These are phyloP conservation scores for Parnassius apollo DNA, from an alignment of 2,888 invertebrate genomes.

Conservation along the genomic window DNA sequence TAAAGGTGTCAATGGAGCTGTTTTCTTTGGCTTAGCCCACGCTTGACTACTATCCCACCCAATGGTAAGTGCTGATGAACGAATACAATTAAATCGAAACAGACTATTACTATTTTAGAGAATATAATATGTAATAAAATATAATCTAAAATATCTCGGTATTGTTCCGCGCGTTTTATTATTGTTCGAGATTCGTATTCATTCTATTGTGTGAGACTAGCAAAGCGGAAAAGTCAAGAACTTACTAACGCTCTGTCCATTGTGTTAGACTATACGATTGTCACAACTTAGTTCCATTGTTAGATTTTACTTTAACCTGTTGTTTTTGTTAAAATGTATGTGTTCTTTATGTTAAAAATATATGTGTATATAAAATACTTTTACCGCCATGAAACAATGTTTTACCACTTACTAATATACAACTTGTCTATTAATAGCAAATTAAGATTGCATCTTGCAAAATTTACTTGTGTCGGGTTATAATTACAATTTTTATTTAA, in stretches of 20 bases:
- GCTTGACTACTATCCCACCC: too few relatives aligned
- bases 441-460: too few relatives aligned
- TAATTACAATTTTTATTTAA: too few relatives aligned
- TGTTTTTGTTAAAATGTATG: not conserved
- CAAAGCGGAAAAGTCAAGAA: conserved; percentile 22
- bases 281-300: conserved; percentile 19
- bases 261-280: conserved; percentile 17
- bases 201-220: conserved; percentile 13
- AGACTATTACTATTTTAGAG: not conserved
- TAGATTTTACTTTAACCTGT: conserved; percentile 6
- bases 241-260: conserved; percentile 10
- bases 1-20: too few relatives aligned
- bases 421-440: too few relatives aligned
- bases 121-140: conserved; percentile 1
- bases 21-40: too few relatives aligned
- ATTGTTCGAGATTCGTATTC: conserved; percentile 10
- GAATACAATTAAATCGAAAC: too few relatives aligned
- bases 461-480: too few relatives aligned
- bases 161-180: conserved; percentile 19
- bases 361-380: too few relatives aligned
- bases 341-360: not conserved
- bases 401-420: too few relatives aligned
- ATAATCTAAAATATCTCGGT: conserved; percentile 11
- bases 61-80: too few relatives aligned
- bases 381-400: too few relatives aligned